phyloP scores from a whole-genome alignment of 2,888 invertebrate species.

The Hesperia comma region DNA sequence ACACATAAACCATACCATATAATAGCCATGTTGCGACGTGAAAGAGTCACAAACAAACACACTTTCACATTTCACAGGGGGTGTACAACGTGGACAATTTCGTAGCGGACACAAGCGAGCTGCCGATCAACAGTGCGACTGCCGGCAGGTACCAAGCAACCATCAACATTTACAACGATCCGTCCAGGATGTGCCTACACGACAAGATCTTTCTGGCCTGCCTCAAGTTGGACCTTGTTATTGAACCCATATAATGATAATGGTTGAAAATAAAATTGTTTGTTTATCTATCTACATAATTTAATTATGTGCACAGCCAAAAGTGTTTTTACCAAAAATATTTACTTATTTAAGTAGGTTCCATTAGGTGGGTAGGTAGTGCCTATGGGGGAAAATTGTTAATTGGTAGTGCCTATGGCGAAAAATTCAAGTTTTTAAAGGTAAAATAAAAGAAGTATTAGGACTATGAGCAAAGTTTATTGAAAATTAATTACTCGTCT shows the following conservation, averaged over 20 bases:
- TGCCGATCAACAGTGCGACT: conserved; percentile 56
- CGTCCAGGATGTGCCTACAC: conserved; percentile 48
- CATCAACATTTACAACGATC: conserved; percentile 50
- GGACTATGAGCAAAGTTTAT: background rate
- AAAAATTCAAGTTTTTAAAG: too few species aligned
- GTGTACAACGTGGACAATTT: conserved; percentile 54
- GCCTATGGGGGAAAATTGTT: too few species aligned
- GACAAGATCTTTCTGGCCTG: conserved; percentile 50
- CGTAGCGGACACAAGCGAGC: conserved; percentile 50
- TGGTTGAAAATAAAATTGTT: background rate
- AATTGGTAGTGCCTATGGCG: too few species aligned
- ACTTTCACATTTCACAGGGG: too few species aligned
- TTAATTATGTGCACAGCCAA: too few species aligned
- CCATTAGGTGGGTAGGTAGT: too few species aligned
- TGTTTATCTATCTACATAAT: too few species aligned
- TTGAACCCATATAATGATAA: conserved; percentile 48
- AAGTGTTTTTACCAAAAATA: too few species aligned
- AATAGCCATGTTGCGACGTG: too few species aligned
- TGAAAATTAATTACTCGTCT: conserved; percentile 37
- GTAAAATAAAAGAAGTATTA: conserved; percentile 3
- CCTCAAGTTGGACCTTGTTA: conserved; percentile 55
- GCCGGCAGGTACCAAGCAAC: conserved; percentile 55
- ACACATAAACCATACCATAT: too few species aligned
- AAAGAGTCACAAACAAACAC: too few species aligned
- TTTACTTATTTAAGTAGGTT: too few species aligned